Evolutionary conservation across 2,113 vertebrate genomes (phyloP).

Genomic region (Callopanchax toddi): DNA sequence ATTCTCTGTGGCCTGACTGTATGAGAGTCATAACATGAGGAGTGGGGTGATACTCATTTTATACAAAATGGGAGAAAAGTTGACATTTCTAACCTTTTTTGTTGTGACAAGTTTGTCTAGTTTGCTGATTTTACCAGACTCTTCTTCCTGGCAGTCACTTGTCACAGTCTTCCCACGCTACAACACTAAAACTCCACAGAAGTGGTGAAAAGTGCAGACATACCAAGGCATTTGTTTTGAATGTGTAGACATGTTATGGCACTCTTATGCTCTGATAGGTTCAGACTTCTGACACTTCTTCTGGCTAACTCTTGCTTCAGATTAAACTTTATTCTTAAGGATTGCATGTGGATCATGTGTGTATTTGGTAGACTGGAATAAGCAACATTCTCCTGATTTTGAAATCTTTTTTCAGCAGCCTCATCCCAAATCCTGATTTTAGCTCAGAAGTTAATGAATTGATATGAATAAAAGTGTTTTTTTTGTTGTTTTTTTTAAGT

Average conservation of each 20-base stretch:
- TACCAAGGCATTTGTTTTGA: not conserved
- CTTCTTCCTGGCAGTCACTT: not conserved
- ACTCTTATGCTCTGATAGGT: not conserved
- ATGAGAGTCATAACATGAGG: not conserved
- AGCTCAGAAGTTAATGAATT: too few relatives aligned
- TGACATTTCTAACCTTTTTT: not conserved
- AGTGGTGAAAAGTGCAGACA: not conserved
- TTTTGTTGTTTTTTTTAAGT: too few relatives aligned
- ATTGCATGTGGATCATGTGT: too few relatives aligned
- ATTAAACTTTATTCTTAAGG: too few relatives aligned
- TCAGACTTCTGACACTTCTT: too few relatives aligned
- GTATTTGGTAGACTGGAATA: too few relatives aligned
- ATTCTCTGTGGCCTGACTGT: not conserved
- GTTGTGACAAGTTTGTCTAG: not conserved
- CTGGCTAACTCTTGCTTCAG: too few relatives aligned
- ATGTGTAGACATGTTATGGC: not conserved
- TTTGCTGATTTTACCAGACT: not conserved
- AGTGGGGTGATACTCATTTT: slow-evolving; percentile 16
- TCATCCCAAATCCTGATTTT: too few relatives aligned
- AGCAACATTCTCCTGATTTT: too few relatives aligned
- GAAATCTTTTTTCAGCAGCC: too few relatives aligned
- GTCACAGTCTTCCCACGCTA: not conserved
- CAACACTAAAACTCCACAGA: not conserved
- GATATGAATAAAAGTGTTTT: too few relatives aligned
- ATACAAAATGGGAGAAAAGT: not conserved